A percentile compares a stretch with the other conserved stretches of the same genome.
phyloP scores from a whole-genome alignment of 1,140 invertebrate genomes.

The Notospermus geniculatus region DNA sequence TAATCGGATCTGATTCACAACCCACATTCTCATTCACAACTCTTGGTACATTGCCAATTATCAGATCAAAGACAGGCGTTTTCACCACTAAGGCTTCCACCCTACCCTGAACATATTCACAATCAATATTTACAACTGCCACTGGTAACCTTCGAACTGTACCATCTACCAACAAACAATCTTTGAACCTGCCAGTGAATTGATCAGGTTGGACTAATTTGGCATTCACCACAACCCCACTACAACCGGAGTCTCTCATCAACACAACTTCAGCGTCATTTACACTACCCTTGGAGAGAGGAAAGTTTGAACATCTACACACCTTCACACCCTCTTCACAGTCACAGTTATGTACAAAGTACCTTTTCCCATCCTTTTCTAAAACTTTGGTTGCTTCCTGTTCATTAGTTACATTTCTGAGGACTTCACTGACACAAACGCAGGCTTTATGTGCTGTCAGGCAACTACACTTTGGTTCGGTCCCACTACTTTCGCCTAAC shows the following conservation, averaged over 20 bases:
- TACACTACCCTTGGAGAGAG: background rate
- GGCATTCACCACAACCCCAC: background rate
- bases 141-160: background rate
- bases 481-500: no score
- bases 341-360: no score
- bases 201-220: background rate
- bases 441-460: no score
- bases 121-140: constrained; percentile 8
- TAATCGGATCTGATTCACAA: background rate
- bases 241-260: background rate
- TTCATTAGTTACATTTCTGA: no score
- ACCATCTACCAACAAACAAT: constrained; percentile 9
- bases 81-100: constrained; percentile 12
- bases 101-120: constrained; percentile 3
- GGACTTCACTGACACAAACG: no score
- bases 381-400: no score
- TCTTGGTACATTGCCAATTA: constrained; percentile 6
- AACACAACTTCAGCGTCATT: background rate
- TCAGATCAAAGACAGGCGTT: no score
- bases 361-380: no score
- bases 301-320: no score
- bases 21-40: background rate
- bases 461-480: no score
- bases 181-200: background rate
- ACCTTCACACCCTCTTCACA: no score